Percentiles rank a stretch among this genome's conserved stretches.
Evolutionary conservation across 1,140 invertebrate genomes (phyloP).

Genomic region (Zaprionus taronus): DNA sequence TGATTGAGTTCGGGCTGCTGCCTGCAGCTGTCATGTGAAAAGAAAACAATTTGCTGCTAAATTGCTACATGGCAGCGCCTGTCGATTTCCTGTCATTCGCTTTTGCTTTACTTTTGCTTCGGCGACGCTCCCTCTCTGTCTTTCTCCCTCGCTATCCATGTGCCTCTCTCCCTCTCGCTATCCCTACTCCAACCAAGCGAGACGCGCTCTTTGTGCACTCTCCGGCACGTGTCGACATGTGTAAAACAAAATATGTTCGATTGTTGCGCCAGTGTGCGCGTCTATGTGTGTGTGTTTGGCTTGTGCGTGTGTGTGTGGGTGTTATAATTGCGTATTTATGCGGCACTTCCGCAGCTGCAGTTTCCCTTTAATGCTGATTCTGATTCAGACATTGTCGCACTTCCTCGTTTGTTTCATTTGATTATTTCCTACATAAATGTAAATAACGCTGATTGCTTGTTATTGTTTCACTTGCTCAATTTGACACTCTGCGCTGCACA

Average conservation of each 20-base stretch:
- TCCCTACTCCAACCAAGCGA: not conserved
- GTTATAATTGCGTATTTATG: constrained; percentile 65
- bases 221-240: constrained; percentile 22
- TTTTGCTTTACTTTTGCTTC: constrained; percentile 22
- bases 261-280: not conserved
- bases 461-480: constrained; percentile 31
- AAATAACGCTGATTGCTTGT: constrained; percentile 56
- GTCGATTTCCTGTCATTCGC: constrained; percentile 70
- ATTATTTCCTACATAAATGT: constrained; percentile 48
- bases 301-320: constrained; percentile 15
- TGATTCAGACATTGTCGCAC: constrained; percentile 35
- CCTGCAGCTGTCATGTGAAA: constrained; percentile 68
- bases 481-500: constrained; percentile 3
- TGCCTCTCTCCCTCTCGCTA: not conserved
- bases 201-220: constrained; percentile 21
- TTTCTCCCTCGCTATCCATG: no score
- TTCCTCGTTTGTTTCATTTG: constrained; percentile 32
- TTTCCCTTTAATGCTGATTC: constrained; percentile 42
- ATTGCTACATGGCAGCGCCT: constrained; percentile 66
- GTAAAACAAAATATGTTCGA: constrained; percentile 20
- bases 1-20: constrained; percentile 56
- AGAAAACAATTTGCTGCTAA: constrained; percentile 75
- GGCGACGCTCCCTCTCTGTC: not conserved
- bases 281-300: not conserved
- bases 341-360: constrained; percentile 53